These are phyloP conservation scores for Saccostrea glomerata DNA, from an alignment of 1,140 invertebrate species.

Conservation along the genomic window DNA sequence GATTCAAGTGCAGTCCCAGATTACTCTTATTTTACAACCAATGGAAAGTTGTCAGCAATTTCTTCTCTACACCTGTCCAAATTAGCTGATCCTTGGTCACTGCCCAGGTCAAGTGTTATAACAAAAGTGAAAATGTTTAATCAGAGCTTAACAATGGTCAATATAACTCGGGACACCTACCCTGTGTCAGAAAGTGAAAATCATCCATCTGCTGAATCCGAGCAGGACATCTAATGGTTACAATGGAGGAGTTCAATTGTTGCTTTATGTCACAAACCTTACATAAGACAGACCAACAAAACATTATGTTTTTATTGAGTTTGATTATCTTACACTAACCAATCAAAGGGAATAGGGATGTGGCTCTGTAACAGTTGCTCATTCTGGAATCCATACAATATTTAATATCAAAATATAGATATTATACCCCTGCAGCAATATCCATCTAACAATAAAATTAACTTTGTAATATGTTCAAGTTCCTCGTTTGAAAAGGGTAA, in stretches of 20 bases:
- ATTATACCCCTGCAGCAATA: too few relatives aligned
- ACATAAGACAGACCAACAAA: background rate
- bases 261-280: background rate
- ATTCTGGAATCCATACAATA: background rate
- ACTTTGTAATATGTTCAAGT: too few relatives aligned
- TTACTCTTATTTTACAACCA: constrained; percentile 10
- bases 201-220: constrained; percentile 5
- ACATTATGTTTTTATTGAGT: background rate
- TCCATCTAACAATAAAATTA: too few relatives aligned
- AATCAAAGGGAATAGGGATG: background rate
- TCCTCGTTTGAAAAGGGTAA: too few relatives aligned
- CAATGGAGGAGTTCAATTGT: background rate
- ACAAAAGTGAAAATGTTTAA: constrained; percentile 38
- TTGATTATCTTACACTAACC: background rate
- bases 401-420: too few relatives aligned
- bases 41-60: constrained; percentile 14
- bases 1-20: background rate
- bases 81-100: constrained; percentile 6
- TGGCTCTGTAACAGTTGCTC: constrained; percentile 1
- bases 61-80: constrained; percentile 16
- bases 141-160: constrained; percentile 1
- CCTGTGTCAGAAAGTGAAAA: constrained; percentile 1
- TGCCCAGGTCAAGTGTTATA: constrained; percentile 7
- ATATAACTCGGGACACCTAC: constrained; percentile 5
- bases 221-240: background rate